Conservation (phyloP, 2,888 invertebrate genomes). For the Drosophila longiperda region DNA sequence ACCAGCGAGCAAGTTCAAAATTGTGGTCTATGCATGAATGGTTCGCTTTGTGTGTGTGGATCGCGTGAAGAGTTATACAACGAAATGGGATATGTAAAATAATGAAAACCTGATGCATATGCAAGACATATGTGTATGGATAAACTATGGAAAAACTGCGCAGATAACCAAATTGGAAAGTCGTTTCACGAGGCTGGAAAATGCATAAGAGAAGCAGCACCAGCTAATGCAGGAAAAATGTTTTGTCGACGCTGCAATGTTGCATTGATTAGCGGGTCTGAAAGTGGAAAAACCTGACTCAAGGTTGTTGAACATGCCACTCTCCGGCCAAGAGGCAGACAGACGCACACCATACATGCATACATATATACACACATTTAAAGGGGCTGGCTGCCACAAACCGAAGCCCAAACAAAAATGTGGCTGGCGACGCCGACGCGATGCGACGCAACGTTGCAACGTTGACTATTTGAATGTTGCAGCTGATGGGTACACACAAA, state of each 20-base stretch:
- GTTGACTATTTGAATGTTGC: conserved; percentile 77
- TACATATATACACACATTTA: not conserved
- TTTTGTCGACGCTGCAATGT: conserved; percentile 53
- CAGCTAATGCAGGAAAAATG: conserved; percentile 59
- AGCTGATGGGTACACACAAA: conserved; percentile 75
- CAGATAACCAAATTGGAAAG: conserved; percentile 72
- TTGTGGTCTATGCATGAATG: conserved; percentile 66
- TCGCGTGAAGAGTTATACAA: conserved; percentile 75
- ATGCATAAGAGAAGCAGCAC: conserved; percentile 57
- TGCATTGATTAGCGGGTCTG: conserved; percentile 73
- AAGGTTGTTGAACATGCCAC: conserved; percentile 81
- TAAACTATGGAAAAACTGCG: conserved; percentile 42
- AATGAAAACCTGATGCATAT: conserved; percentile 49
- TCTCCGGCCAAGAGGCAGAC: conserved; percentile 8
- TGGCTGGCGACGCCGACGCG: conserved; percentile 44
- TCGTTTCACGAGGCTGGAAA: conserved; percentile 58
- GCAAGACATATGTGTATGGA: conserved; percentile 31
- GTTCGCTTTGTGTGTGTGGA: conserved; percentile 37
- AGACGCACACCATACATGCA: conserved; percentile 4
- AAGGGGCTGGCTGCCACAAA: conserved; percentile 30
- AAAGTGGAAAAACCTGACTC: conserved; percentile 83
- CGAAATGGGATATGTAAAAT: conserved; percentile 39
- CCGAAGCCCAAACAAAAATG: conserved; percentile 54
- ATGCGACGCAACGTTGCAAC: conserved; percentile 37
- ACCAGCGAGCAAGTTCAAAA: conserved; percentile 57